These are phyloP conservation scores for Drosophila heteroneura DNA, from an alignment of 2,888 invertebrate genomes.

Conservation along the genomic window DNA sequence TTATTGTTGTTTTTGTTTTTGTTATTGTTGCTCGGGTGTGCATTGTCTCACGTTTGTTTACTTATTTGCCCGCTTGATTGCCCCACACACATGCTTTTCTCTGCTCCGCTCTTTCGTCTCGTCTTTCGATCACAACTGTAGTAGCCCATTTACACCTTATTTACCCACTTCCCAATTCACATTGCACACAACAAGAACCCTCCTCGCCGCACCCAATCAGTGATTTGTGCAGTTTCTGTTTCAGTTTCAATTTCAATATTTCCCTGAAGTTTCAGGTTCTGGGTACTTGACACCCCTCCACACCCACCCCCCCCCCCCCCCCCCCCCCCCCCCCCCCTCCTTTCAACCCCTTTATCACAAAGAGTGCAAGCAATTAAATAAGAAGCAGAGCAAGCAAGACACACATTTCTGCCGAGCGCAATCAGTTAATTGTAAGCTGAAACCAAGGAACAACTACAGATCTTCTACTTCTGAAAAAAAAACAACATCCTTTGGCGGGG, in stretches of 20 bases:
- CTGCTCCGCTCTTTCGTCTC: conserved; percentile 1
- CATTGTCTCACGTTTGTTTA: conserved; percentile 81
- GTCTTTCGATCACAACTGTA: conserved; percentile 45
- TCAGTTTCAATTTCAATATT: conserved; percentile 17
- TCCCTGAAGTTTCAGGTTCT: background rate
- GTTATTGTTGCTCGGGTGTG: conserved; percentile 64
- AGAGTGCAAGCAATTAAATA: background rate
- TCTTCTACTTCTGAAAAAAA: background rate
- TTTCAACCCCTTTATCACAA: background rate
- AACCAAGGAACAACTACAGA: background rate
- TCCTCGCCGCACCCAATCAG: background rate
- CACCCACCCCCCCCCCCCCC: fast-evolving
- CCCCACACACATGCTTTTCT: conserved; percentile 46
- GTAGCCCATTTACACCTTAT: conserved; percentile 11
- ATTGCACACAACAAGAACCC: background rate
- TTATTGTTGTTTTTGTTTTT: conserved; percentile 19
- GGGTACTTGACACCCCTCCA: background rate
- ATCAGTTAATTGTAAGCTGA: conserved; percentile 1
- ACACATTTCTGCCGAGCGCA: background rate
- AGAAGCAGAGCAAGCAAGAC: background rate
- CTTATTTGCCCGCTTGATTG: conserved; percentile 75
- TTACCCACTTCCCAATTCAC: background rate
- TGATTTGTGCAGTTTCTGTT: conserved; percentile 11
- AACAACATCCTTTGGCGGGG: background rate
- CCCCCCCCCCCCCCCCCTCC: fast-evolving